Evolutionary conservation across 2,888 invertebrate species (phyloP).

Genomic region (Caenorhabditis becei): DNA sequence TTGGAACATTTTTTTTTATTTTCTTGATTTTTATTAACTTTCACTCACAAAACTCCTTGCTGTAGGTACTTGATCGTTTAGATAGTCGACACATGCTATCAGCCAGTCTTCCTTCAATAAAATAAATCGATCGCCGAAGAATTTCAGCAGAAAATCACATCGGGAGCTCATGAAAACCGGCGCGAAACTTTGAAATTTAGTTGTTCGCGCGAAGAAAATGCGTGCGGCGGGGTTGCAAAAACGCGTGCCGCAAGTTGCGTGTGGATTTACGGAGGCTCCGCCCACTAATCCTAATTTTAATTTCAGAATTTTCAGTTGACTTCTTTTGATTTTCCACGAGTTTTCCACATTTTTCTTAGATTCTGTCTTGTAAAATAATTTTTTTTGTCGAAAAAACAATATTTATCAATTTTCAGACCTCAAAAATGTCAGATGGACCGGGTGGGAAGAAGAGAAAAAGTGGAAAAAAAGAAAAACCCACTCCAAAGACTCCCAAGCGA

Average conservation of each 20-base stretch:
- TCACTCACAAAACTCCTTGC: slow-evolving; percentile 30
- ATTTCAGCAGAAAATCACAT: slow-evolving; percentile 36
- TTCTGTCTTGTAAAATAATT: not conserved
- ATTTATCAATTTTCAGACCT: not conserved
- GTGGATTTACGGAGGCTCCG: slow-evolving; percentile 31
- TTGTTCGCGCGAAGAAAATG: slow-evolving; percentile 5
- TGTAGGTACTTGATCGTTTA: slow-evolving; percentile 5
- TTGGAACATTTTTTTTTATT: slow-evolving; percentile 13
- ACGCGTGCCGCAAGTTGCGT: slow-evolving; percentile 20
- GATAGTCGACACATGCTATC: slow-evolving; percentile 29
- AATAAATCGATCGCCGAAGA: slow-evolving; percentile 48
- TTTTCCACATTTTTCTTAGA: not conserved
- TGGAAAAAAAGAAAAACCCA: slow-evolving; percentile 15
- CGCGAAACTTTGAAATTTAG: not conserved
- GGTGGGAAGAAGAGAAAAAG: slow-evolving; percentile 8
- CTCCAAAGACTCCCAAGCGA: not conserved
- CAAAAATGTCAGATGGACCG: slow-evolving; percentile 15
- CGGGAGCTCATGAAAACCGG: slow-evolving; percentile 18
- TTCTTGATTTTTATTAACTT: not conserved
- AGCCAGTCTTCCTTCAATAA: slow-evolving; percentile 56
- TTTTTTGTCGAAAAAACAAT: not conserved
- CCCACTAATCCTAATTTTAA: slow-evolving; percentile 3
- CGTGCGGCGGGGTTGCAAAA: slow-evolving; percentile 21
- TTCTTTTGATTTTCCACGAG: not conserved
- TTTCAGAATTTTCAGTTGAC: not conserved